Percentiles rank a stretch among this genome's conserved stretches.
Evolutionary conservation across 2,797 vertebrate species (phyloP).

Genomic region (Typhlichthys eigenmanni): DNA sequence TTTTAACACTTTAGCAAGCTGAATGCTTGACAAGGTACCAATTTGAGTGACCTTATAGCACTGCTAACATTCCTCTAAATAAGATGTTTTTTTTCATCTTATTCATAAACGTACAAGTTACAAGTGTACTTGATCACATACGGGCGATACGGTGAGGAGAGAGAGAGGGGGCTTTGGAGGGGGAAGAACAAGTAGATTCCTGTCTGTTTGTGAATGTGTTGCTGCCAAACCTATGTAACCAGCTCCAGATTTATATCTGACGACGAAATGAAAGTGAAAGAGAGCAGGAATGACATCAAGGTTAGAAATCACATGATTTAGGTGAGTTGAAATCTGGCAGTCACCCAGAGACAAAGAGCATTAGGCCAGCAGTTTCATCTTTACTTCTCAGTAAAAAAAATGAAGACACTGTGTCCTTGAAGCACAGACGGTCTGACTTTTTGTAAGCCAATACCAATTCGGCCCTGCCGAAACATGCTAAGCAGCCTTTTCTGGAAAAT

Average conservation of each 20-base stretch:
- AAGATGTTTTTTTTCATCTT: no score
- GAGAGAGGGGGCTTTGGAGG: constrained; percentile 1
- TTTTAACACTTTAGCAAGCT: neutral
- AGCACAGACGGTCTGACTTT: constrained; percentile 55
- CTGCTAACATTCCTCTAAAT: no score
- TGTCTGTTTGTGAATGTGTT: constrained; percentile 62
- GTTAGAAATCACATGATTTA: constrained; percentile 57
- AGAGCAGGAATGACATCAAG: constrained; percentile 48
- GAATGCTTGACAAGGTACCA: neutral
- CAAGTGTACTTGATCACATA: no score
- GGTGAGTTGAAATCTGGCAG: constrained; percentile 34
- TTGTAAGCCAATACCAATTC: constrained; percentile 39
- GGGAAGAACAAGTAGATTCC: constrained; percentile 67
- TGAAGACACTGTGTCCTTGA: constrained; percentile 68
- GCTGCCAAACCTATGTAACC: constrained; percentile 67
- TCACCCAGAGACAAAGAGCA: constrained; percentile 61
- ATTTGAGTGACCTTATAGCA: no score
- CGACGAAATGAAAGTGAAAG: constrained; percentile 27
- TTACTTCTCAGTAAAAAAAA: constrained; percentile 54
- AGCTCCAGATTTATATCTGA: constrained; percentile 42
- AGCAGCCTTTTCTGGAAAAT: constrained; percentile 51
- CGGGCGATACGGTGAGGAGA: neutral
- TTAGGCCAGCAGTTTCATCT: constrained; percentile 58
- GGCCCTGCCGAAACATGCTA: constrained; percentile 40
- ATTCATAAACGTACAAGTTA: neutral